These are phyloP conservation scores for Rhodinocichla rosea DNA, from an alignment of 2,113 vertebrate genomes.

Conservation along the genomic window DNA sequence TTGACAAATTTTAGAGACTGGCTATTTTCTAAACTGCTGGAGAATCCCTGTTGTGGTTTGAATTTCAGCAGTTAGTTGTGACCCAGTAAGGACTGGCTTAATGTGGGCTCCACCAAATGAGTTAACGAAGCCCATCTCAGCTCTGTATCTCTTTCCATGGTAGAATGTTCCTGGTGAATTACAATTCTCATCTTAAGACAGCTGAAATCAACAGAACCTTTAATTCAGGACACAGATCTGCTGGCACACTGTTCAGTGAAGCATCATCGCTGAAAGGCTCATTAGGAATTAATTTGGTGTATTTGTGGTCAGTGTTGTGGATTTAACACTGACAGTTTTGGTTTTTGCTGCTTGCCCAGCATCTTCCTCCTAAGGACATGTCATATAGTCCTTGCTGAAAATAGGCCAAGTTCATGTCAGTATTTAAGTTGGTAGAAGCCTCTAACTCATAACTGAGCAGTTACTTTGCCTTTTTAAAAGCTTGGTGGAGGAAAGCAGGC, in stretches of 20 bases:
- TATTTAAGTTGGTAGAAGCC: background rate
- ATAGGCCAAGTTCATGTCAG: background rate
- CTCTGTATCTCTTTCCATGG: background rate
- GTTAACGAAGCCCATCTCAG: accelerated
- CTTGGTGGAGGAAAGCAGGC: background rate
- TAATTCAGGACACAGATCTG: background rate
- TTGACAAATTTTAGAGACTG: background rate
- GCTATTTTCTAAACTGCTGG: background rate
- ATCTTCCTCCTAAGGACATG: background rate
- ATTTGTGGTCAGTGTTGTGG: background rate
- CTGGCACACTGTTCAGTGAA: background rate
- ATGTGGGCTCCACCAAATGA: background rate
- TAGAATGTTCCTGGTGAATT: background rate
- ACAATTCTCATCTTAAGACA: background rate
- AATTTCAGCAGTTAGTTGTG: background rate
- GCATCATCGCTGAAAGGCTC: background rate
- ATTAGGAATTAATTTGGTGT: background rate
- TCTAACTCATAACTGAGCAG: background rate
- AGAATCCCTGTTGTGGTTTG: background rate
- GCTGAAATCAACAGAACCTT: background rate
- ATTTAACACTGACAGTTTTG: background rate
- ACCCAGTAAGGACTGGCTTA: background rate
- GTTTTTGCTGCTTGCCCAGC: background rate
- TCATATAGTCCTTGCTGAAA: background rate
- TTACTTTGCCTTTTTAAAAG: background rate